A percentile compares a stretch with the other conserved stretches of the same genome.
Evolutionary conservation across 2,113 vertebrate genomes (phyloP).

Genomic region (Rhinolophus sinicus): DNA sequence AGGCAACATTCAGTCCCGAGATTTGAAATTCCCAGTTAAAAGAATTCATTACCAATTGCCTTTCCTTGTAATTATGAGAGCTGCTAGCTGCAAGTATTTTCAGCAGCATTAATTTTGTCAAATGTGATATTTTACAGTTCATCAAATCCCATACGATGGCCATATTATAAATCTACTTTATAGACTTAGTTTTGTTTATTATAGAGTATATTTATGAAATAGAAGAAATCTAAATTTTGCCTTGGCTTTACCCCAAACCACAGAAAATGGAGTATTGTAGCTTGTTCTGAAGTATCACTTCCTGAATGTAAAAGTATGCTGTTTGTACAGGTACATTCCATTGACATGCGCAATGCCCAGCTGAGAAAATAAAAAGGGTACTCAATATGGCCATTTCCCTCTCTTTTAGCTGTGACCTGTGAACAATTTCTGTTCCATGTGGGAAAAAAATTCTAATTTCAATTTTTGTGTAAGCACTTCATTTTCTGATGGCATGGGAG

Average conservation of each 20-base stretch:
- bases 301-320: slow-evolving; percentile 54
- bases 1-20: slow-evolving; percentile 84
- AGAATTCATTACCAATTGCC: slow-evolving; percentile 85
- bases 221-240: slow-evolving; percentile 81
- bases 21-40: slow-evolving; percentile 86
- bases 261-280: slow-evolving; percentile 80
- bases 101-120: slow-evolving; percentile 80
- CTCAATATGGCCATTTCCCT: not conserved
- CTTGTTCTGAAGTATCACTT: slow-evolving; percentile 80
- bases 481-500: slow-evolving; percentile 62
- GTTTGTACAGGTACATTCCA: slow-evolving; percentile 67
- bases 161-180: slow-evolving; percentile 79
- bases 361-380: slow-evolving; percentile 76
- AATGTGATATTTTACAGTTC: slow-evolving; percentile 82
- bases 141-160: slow-evolving; percentile 78
- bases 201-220: slow-evolving; percentile 74
- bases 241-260: slow-evolving; percentile 80
- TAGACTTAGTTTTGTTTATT: slow-evolving; percentile 81
- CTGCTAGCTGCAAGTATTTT: slow-evolving; percentile 80
- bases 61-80: slow-evolving; percentile 82
- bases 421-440: slow-evolving; percentile 33
- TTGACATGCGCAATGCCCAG: slow-evolving; percentile 54
- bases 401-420: slow-evolving; percentile 28
- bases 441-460: not conserved
- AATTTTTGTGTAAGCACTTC: slow-evolving; percentile 53